Conservation (phyloP, 2,888 invertebrate genomes). For the Schizaphis graminum region DNA sequence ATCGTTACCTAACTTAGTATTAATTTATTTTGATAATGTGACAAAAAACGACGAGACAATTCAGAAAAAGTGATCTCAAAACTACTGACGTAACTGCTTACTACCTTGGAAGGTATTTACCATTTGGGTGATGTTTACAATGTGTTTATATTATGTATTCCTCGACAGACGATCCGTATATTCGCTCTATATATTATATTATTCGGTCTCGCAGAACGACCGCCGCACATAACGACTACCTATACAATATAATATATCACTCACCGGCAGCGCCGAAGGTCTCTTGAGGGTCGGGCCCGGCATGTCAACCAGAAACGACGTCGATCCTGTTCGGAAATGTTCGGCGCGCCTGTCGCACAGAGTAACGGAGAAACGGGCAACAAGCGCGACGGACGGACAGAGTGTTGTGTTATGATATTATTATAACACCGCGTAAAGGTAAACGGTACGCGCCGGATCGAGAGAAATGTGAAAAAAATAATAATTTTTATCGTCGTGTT, state of each 20-base stretch:
- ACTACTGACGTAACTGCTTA: too few species aligned
- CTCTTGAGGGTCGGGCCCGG: constrained; percentile 2
- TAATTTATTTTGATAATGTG: too few species aligned
- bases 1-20: too few species aligned
- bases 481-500: neutral
- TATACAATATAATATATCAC: neutral
- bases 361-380: neutral
- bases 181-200: neutral
- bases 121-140: too few species aligned
- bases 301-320: neutral
- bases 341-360: neutral
- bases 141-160: too few species aligned
- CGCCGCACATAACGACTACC: neutral
- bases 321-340: neutral
- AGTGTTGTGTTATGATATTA: neutral
- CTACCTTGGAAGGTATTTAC: too few species aligned
- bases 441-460: neutral
- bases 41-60: too few species aligned
- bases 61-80: too few species aligned
- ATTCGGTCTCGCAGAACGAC: neutral
- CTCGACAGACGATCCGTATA: too few species aligned
- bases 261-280: neutral
- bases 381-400: neutral
- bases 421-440: neutral
- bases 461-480: neutral